Base-by-base conservation (phyloP, 2,888 invertebrate genomes). In the Belgica antarctica region DNA sequence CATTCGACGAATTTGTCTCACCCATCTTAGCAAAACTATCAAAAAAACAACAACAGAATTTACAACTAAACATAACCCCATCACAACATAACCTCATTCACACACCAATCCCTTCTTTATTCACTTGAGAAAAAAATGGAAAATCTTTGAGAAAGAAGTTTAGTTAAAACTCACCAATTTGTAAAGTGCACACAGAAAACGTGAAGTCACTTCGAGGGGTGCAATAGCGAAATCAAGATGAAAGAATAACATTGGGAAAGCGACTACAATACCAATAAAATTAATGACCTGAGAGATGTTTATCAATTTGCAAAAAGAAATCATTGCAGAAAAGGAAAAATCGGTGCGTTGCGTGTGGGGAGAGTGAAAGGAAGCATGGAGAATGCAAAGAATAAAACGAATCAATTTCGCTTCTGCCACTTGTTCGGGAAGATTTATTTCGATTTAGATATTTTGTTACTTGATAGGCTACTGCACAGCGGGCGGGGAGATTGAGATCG, bases 251-350 rank as follows among this genome's bases (percentile, higher is more conserved):
- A 66, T 47, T 66, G 47, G 47, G n/a, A 63, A 22, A 65, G 28
- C 25, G 36, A 47, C 24, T 41, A 12, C 41, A 65, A 68, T 68
- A 47, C 34, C 68, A 68, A 68, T 68, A 68, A 68, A 68, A 68
- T 68, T 68, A 68, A 68, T 68, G 68, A 68, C 68, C 68, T 68
- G 68, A 68, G 68, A 68, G 68, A 68, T 68, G 68, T 68, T 65
- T 68, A 68, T 68, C 68, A 68, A 68, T 68, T 68, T 68, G 68
- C 68, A 17, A 28, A 66, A 52, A 7, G 22, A 52, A 41, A 41
- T 41, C 41, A 22, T 7, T 27, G 19, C 41, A 12, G 5, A 31
- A 31, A 31, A 31, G 34, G 34, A 12, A 31, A 31, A n/a, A n/a
- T n/a, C n/a, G 34, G 8, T 22, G 19, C 7, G 34, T 17, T 25